Percentiles rank a stretch among this genome's conserved stretches.
phyloP scores from a whole-genome alignment of 1,140 invertebrate genomes.

The Heliconius eleuchia region DNA sequence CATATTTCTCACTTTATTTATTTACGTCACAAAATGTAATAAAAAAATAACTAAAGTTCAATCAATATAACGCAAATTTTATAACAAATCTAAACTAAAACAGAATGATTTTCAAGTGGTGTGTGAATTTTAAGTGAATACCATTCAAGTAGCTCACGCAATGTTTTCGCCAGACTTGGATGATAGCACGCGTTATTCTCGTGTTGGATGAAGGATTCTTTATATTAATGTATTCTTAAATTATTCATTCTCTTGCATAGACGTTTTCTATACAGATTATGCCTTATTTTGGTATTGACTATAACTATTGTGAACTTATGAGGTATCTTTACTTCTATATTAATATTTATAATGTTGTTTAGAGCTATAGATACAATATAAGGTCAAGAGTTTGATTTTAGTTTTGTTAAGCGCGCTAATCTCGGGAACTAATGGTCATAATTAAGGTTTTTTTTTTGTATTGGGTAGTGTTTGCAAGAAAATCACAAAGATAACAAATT shows the following conservation, averaged over 20 bases:
- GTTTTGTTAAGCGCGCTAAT: no score
- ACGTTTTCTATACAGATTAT: constrained; percentile 45
- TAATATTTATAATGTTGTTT: no score
- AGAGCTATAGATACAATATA: no score
- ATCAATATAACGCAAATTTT: background rate
- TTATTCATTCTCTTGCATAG: constrained; percentile 48
- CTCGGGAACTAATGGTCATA: no score
- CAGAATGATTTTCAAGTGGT: constrained; percentile 10
- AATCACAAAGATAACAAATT: background rate
- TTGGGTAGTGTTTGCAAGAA: background rate
- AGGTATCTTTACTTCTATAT: background rate
- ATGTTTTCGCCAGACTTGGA: constrained; percentile 44
- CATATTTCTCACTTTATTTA: background rate
- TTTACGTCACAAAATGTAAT: no score
- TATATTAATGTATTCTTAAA: constrained; percentile 48
- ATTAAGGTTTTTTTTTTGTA: no score
- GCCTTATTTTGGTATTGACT: background rate
- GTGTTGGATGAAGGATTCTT: constrained; percentile 48
- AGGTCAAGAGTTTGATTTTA: no score
- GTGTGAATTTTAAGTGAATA: constrained; percentile 41
- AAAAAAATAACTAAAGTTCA: no score
- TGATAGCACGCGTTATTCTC: constrained; percentile 39
- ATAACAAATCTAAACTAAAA: background rate
- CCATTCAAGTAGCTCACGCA: constrained; percentile 43
- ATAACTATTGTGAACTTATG: background rate